Conservation (phyloP, 2,113 vertebrate species). For the Neotragus moschatus region DNA sequence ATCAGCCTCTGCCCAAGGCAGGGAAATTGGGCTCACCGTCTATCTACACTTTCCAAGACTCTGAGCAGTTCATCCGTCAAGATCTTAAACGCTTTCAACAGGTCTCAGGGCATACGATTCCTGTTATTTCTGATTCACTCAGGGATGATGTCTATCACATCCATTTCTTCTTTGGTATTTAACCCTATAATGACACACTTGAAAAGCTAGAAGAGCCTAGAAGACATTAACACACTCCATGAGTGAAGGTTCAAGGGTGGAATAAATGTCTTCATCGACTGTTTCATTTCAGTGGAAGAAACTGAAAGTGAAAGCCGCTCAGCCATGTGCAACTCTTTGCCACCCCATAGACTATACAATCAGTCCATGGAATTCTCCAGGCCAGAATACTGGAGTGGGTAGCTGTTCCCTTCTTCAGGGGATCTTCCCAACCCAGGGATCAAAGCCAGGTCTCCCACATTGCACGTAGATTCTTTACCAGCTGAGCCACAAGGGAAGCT, state of each 20-base stretch:
- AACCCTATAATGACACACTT: background rate
- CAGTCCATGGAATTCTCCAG: background rate
- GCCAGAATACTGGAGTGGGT: background rate
- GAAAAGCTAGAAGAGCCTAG: background rate
- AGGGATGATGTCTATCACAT: background rate
- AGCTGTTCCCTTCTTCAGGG: background rate
- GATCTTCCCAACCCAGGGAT: background rate
- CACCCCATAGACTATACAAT: background rate
- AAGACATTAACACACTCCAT: background rate
- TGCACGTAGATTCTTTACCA: background rate
- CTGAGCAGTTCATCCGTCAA: background rate
- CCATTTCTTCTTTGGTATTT: background rate
- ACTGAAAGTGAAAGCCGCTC: background rate
- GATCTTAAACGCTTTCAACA: conserved; percentile 44
- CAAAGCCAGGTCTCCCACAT: background rate
- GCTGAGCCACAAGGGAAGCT: background rate
- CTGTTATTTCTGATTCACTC: conserved; percentile 38
- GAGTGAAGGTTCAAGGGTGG: background rate
- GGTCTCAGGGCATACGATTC: conserved; percentile 39
- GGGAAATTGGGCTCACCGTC: conserved; percentile 6
- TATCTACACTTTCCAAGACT: conserved; percentile 49
- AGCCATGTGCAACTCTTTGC: background rate
- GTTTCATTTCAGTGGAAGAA: background rate
- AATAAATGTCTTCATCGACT: background rate
- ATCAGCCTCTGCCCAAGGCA: background rate